Percentiles rank a stretch among this genome's conserved stretches.
Evolutionary conservation across 2,797 vertebrate species (phyloP).

Genomic region (Coregonus sp.): DNA sequence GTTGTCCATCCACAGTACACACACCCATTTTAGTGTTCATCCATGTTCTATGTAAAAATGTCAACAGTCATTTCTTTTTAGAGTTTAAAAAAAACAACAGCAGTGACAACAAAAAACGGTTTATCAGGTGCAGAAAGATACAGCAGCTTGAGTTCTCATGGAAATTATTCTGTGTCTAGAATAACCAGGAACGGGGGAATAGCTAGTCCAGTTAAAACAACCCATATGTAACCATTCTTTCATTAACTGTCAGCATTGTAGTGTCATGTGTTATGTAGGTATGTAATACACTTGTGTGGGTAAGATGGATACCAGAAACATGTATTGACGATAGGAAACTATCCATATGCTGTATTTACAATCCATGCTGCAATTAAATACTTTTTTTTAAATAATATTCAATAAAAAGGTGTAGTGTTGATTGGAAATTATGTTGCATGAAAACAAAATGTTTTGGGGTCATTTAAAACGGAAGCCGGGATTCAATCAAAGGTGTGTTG

Average conservation of each 20-base stretch:
- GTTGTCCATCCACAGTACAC: neutral
- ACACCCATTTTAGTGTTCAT: conserved; percentile 28
- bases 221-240: neutral
- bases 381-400: conserved; percentile 72
- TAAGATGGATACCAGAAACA: conserved; percentile 57
- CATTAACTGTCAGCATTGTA: conserved; percentile 22
- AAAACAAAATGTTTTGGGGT: conserved; percentile 3
- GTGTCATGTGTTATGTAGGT: conserved; percentile 34
- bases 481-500: neutral
- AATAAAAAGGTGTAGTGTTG: conserved; percentile 20
- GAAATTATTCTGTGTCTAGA: conserved; percentile 15
- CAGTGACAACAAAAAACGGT: neutral
- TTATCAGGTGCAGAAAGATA: conserved; percentile 19
- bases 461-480: too few relatives aligned
- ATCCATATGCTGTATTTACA: conserved; percentile 51
- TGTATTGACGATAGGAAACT: conserved; percentile 39
- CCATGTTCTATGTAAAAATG: conserved; percentile 44
- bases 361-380: conserved; percentile 68
- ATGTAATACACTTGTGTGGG: conserved; percentile 38
- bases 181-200: neutral
- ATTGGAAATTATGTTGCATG: conserved; percentile 20
- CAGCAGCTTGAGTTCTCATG: conserved; percentile 11
- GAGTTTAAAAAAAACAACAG: neutral
- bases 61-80: neutral
- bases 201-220: neutral